These are phyloP conservation scores for Mesembrinibis cayennensis DNA, from an alignment of 2,113 vertebrate species.

Conservation along the genomic window DNA sequence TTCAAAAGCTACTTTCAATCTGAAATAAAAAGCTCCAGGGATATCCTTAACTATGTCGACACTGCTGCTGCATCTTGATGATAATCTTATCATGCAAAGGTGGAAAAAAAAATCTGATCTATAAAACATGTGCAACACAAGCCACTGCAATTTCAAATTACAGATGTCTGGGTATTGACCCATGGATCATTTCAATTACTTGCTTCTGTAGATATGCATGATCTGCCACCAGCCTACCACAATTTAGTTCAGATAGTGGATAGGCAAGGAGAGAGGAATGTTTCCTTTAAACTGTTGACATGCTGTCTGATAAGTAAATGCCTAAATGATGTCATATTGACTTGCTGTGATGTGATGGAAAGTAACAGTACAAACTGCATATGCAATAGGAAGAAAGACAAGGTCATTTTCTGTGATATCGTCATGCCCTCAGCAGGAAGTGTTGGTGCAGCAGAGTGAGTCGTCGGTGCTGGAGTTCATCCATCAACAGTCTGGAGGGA, in stretches of 20 bases:
- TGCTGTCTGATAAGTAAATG: constrained; percentile 38
- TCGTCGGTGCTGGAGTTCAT: background rate
- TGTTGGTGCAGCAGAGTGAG: background rate
- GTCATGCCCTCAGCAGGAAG: constrained; percentile 4
- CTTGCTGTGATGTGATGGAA: constrained; percentile 21
- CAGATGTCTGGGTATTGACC: constrained; percentile 41
- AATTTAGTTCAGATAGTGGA: constrained; percentile 6
- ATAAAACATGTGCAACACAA: background rate
- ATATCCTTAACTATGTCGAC: constrained; percentile 9
- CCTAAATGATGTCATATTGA: constrained; percentile 36
- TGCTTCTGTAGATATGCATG: constrained; percentile 27
- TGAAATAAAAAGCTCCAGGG: constrained; percentile 30
- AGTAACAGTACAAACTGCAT: background rate
- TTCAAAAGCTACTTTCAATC: constrained; percentile 43
- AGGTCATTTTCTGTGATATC: background rate
- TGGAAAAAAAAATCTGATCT: constrained; percentile 3
- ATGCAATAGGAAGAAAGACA: background rate
- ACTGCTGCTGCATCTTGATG: constrained; percentile 41
- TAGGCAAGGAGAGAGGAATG: background rate
- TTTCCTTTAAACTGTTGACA: constrained; percentile 44
- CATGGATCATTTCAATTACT: constrained; percentile 54
- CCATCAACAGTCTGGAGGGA: background rate
- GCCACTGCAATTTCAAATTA: constrained; percentile 25
- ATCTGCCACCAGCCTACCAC: constrained; percentile 8
- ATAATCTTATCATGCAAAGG: constrained; percentile 56